These are phyloP conservation scores for Hexactinellida sp. DNA, from an alignment of 37 sponge, comb jelly and placozoan genomes.

Conservation along the genomic window DNA sequence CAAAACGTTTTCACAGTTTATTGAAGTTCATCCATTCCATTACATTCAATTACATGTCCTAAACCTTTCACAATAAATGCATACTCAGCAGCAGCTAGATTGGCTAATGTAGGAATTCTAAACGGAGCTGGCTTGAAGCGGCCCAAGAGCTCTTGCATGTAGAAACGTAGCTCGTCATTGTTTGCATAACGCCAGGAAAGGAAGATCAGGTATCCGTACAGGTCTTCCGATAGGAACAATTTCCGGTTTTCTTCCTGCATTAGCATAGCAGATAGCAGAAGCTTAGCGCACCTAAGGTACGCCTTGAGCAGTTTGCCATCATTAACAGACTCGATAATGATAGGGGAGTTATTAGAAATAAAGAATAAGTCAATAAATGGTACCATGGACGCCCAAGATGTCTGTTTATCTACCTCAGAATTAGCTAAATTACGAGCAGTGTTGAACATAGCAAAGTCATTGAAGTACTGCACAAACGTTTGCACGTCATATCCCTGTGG, in stretches of 20 bases:
- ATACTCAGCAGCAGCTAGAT: not conserved
- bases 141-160: not conserved
- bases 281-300: not conserved
- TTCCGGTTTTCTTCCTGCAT: not conserved
- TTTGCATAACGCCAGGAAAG: not conserved
- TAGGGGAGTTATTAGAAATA: not conserved
- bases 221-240: not conserved
- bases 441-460: not conserved
- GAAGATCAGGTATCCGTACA: not conserved
- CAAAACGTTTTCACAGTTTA: too few relatives aligned
- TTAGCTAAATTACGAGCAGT: not conserved
- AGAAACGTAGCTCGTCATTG: not conserved
- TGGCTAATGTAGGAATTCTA: not conserved
- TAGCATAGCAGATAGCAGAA: not conserved
- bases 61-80: not conserved
- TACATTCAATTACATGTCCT: not conserved
- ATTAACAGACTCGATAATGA: not conserved
- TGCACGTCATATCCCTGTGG: not conserved
- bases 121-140: not conserved
- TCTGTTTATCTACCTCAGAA: not conserved
- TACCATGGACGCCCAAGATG: slow-evolving; percentile 13
- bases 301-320: not conserved
- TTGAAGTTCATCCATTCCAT: too few relatives aligned
- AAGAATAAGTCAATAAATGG: not conserved
- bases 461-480: not conserved